Conservation (phyloP, 2,888 invertebrate genomes). For the Pandemis corylana region DNA sequence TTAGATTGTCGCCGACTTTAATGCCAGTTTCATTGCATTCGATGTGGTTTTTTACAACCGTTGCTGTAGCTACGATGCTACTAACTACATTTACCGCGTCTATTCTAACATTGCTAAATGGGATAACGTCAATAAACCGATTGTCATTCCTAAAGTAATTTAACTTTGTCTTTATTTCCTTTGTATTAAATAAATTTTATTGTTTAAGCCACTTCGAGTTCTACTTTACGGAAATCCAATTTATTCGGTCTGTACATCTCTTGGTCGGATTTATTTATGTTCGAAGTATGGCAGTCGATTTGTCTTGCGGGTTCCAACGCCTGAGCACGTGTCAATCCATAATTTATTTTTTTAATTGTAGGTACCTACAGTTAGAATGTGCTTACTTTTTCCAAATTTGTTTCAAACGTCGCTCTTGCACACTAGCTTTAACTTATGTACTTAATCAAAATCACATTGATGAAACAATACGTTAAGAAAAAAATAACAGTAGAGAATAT, state of each 20-base stretch:
- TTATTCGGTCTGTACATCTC: constrained; percentile 3
- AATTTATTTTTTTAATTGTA: constrained; percentile 20
- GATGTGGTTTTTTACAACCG: constrained; percentile 8
- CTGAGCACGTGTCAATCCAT: constrained; percentile 9
- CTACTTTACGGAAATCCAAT: constrained; percentile 19
- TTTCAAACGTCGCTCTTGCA: neutral
- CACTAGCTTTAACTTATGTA: too few species aligned
- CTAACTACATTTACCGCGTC: neutral
- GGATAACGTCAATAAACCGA: constrained; percentile 4
- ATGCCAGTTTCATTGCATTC: constrained; percentile 20
- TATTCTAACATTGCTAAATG: neutral
- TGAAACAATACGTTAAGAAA: too few species aligned
- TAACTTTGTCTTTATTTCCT: neutral
- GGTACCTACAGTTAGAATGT: neutral
- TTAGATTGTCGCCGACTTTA: constrained; percentile 25
- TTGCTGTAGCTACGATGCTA: neutral
- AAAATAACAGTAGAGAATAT: too few species aligned
- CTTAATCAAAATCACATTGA: too few species aligned
- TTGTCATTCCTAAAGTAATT: neutral
- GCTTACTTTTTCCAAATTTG: too few species aligned
- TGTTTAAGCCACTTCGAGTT: constrained; percentile 11
- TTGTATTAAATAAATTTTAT: constrained; percentile 14
- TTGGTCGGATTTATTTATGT: constrained; percentile 22
- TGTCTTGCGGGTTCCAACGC: constrained; percentile 13
- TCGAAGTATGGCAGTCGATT: constrained; percentile 28